Evolutionary conservation across 2,888 invertebrate genomes (phyloP).

Genomic region (Stenodema calcarata): DNA sequence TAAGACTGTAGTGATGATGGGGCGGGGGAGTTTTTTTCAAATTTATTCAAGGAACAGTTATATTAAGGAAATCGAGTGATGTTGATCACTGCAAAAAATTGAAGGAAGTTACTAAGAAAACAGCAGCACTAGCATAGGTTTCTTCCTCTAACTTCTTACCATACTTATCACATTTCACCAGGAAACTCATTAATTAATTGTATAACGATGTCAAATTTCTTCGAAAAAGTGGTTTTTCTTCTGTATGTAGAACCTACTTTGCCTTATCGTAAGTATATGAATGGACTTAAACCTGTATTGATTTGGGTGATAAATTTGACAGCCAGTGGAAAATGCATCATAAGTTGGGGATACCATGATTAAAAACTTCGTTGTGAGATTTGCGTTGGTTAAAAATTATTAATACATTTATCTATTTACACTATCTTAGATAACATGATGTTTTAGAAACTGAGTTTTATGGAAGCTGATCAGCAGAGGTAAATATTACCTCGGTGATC

Average conservation of each 20-base stretch:
- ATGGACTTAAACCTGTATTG: background rate
- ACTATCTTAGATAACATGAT: background rate
- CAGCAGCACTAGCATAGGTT: no score
- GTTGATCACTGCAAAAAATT: background rate
- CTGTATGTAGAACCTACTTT: background rate
- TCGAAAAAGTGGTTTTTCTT: background rate
- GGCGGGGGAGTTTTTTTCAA: background rate
- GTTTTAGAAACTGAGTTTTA: background rate
- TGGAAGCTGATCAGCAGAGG: background rate
- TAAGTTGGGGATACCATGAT: background rate
- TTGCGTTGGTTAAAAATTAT: background rate
- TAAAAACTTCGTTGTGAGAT: background rate
- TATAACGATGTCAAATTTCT: background rate
- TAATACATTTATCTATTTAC: background rate
- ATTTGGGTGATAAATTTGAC: background rate
- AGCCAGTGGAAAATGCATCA: background rate
- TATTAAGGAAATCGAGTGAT: background rate
- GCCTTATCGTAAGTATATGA: background rate
- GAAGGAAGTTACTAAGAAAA: no score
- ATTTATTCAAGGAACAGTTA: background rate
- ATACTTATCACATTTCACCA: conserved; percentile 1
- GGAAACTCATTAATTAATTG: background rate
- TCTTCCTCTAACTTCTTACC: background rate
- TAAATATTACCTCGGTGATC: background rate
- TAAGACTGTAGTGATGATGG: background rate